phyloP scores from a whole-genome alignment of 2,888 invertebrate species.

The Leuctra nigra region DNA sequence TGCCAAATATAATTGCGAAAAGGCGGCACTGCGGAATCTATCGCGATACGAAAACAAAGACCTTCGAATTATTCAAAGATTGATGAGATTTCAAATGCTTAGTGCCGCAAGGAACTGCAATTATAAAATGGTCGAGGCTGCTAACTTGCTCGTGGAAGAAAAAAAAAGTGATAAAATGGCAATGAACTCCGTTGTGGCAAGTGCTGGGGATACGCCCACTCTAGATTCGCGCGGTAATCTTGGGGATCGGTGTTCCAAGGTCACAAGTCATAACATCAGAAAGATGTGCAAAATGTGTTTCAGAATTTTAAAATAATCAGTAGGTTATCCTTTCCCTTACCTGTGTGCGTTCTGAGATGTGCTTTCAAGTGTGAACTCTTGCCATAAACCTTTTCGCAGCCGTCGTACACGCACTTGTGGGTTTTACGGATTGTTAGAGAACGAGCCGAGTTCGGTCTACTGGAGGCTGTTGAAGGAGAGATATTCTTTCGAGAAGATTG shows the following conservation, averaged over 20 bases:
- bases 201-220: background rate
- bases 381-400: conserved; percentile 56
- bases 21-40: background rate
- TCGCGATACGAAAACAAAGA: conserved; percentile 5
- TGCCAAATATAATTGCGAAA: conserved; percentile 11
- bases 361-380: conserved; percentile 60
- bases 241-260: no score
- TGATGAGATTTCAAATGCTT: no score
- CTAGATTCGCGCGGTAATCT: no score
- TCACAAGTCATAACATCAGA: no score
- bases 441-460: conserved; percentile 25
- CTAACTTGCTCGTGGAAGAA: no score
- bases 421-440: conserved; percentile 41
- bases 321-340: conserved; percentile 38
- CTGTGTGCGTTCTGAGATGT: conserved; percentile 58
- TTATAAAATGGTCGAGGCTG: no score
- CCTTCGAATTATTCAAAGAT: background rate
- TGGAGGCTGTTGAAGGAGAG: conserved; percentile 25
- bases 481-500: conserved; percentile 5
- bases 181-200: no score
- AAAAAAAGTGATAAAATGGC: no score
- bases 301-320: no score
- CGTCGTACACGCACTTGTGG: conserved; percentile 52
- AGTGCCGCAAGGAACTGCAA: no score
- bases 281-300: no score